Conservation (phyloP, 2,113 vertebrate species). For the Eurystomus gularis region DNA sequence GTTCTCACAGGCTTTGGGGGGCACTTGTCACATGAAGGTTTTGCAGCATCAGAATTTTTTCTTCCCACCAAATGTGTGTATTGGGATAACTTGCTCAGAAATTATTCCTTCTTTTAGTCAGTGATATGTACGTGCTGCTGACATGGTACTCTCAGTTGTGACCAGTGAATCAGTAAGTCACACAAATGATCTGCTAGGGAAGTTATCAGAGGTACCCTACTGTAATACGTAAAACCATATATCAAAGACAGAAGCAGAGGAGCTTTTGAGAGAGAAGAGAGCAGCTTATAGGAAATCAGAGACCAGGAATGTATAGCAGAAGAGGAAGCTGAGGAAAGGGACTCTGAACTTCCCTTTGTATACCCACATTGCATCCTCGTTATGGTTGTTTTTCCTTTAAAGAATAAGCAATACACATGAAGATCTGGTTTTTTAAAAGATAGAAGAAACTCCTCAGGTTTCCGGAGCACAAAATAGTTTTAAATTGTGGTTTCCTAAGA, state of each 20-base stretch:
- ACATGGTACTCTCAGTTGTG: background rate
- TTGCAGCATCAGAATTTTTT: background rate
- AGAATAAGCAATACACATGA: background rate
- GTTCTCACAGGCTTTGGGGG: background rate
- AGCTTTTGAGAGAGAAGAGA: background rate
- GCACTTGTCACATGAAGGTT: background rate
- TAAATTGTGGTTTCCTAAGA: background rate
- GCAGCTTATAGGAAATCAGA: background rate
- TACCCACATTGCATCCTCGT: rapidly evolving
- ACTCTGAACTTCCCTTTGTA: background rate
- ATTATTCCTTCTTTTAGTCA: background rate
- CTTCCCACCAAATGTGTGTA: background rate
- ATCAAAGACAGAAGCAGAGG: background rate
- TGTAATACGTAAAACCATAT: background rate
- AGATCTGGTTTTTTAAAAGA: background rate
- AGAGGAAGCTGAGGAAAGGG: background rate
- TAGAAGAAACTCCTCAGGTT: background rate
- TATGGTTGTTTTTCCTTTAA: background rate
- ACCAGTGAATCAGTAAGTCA: rapidly evolving
- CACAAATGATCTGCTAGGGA: background rate
- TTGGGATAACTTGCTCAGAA: background rate
- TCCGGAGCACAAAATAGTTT: background rate
- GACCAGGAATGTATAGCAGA: background rate
- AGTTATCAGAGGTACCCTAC: background rate
- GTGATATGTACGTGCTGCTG: background rate